Base-by-base conservation (phyloP, 1,140 invertebrate genomes). In the Bombus ignitus region DNA sequence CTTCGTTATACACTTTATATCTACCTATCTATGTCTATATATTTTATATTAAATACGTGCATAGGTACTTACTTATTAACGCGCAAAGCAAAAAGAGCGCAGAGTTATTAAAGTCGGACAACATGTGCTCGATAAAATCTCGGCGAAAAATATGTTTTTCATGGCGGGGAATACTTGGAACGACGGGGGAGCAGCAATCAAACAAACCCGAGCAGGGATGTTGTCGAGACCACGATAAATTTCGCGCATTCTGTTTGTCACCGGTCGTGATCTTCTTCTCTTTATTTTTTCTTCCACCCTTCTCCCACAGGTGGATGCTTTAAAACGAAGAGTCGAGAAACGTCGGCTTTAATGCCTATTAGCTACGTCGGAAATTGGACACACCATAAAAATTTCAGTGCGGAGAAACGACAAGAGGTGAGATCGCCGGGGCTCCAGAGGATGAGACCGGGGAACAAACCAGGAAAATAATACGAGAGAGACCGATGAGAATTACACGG, bases 281-380 rank as follows among this genome's bases (percentile, higher is more conserved):
- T 68, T 22, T 35, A 9, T 47, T 77, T 72, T 32, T 8, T 9
- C 15, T 37, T 8, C 2, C 39, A 9, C 28, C 0, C 44, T 44
- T 18, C 5, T 77, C 68, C 78, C 62, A 35, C 28, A 15, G 44
- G 8, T 4, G 65, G 62, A 12, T 57, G 85, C 81, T 89, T 87
- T 84, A 81, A n/a, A 90, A 89, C 81, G 71, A 77, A 85, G 74
- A 89, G 62, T 32, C 57, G 68, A 22, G 47, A 76, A 65, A 84
- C 81, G 89, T 91, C 89, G 71, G 83, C 87, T 91, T 90, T 91
- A 91, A 91, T 90, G 87, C 89, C 89, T 88, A 91, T 91, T 91
- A 88, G 89, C 87, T 53, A 90, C 80, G 88, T 81, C 88, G 88
- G 86, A 90, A 90, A 90, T 90, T 90, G 88, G 89, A 90, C 88